Percentiles rank a stretch among this genome's conserved stretches.
These are phyloP conservation scores for Phenganax stokvisi DNA, from an alignment of 92 coral and sea anemone genomes.

Conservation along the genomic window DNA sequence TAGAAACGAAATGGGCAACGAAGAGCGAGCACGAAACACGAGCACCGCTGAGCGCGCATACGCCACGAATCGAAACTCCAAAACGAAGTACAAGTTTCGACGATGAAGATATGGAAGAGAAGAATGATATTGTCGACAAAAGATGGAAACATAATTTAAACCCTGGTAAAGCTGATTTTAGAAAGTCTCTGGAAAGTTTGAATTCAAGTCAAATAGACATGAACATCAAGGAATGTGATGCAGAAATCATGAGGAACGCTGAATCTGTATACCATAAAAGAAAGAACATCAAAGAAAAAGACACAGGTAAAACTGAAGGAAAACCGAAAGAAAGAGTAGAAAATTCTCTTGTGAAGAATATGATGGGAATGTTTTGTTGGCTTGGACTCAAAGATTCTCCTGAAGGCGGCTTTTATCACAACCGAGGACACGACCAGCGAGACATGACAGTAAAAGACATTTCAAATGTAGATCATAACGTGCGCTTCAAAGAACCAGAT, in stretches of 20 bases:
- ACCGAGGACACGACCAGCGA: neutral
- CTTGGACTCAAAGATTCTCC: conserved; percentile 20
- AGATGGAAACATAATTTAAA: neutral
- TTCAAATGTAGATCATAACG: neutral
- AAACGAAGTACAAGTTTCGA: neutral
- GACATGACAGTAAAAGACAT: neutral
- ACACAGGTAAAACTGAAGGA: neutral
- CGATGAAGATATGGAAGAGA: neutral
- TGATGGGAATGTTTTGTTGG: conserved; percentile 33
- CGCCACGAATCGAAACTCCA: neutral
- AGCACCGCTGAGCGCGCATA: neutral
- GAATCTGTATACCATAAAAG: neutral
- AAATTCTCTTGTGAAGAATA: conserved; percentile 4
- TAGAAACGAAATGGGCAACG: conserved; percentile 12
- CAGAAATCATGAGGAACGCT: neutral
- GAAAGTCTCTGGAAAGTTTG: conserved; percentile 7
- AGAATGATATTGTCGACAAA: neutral
- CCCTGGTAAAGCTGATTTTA: neutral
- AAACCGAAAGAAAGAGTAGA: neutral
- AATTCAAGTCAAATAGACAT: neutral
- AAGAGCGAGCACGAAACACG: conserved; percentile 1
- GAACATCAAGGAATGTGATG: neutral
- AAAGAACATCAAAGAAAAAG: neutral
- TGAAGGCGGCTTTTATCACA: conserved; percentile 9
- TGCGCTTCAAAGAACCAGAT: neutral